phyloP scores from a whole-genome alignment of 2,888 invertebrate species.

The Acronicta psi region DNA sequence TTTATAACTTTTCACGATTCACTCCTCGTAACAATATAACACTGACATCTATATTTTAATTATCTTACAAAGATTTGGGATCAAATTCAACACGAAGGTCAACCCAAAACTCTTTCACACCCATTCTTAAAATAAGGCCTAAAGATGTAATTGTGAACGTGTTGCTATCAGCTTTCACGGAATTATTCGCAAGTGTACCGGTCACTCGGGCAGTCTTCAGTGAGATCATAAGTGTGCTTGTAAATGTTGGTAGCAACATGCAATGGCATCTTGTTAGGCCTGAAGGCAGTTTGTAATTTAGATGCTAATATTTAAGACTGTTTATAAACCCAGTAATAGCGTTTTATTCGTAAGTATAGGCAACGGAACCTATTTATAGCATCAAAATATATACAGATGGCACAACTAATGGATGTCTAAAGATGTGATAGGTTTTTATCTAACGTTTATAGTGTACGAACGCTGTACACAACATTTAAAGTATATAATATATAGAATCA shows the following conservation, averaged over 20 bases:
- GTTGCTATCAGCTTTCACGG: constrained; percentile 43
- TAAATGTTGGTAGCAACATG: constrained; percentile 47
- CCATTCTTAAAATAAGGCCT: constrained; percentile 43
- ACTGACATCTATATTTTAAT: constrained; percentile 33
- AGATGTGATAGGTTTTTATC: not conserved
- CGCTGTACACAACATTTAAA: constrained; percentile 1
- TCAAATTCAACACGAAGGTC: constrained; percentile 34
- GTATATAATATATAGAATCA: constrained; percentile 24
- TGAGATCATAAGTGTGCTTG: constrained; percentile 27
- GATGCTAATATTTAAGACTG: constrained; percentile 46
- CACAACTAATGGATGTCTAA: constrained; percentile 4
- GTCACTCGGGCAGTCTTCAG: constrained; percentile 23
- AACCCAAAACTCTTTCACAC: constrained; percentile 29
- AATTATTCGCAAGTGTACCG: constrained; percentile 15
- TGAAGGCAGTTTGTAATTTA: constrained; percentile 48
- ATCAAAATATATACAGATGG: constrained; percentile 11
- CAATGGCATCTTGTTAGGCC: constrained; percentile 37
- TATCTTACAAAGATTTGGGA: constrained; percentile 32
- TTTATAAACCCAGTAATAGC: constrained; percentile 48
- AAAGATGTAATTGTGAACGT: constrained; percentile 21
- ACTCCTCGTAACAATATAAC: constrained; percentile 24
- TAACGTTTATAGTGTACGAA: too few relatives aligned
- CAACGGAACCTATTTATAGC: not conserved
- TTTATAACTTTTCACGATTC: constrained; percentile 24
- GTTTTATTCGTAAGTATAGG: constrained; percentile 1